Evolutionary conservation across 2,113 vertebrate genomes (phyloP).

Genomic region (Dascyllus trimaculatus): DNA sequence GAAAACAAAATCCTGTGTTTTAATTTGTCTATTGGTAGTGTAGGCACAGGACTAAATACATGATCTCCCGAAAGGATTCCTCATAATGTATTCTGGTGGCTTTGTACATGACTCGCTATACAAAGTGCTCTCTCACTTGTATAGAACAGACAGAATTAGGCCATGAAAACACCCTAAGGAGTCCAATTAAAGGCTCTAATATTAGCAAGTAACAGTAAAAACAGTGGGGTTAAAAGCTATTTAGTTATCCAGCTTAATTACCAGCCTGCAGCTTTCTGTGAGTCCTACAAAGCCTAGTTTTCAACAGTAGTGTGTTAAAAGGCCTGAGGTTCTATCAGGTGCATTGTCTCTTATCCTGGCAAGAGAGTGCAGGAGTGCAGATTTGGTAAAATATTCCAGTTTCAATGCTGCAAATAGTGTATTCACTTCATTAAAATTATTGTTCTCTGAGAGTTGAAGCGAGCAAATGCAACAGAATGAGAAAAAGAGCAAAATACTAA

Average conservation of each 20-base stretch:
- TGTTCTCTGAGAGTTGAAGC: neutral
- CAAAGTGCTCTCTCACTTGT: conserved; percentile 46
- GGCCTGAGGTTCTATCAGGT: neutral
- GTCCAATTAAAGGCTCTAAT: conserved; percentile 79
- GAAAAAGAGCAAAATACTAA: conserved; percentile 4
- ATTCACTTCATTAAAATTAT: neutral
- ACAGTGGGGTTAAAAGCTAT: conserved; percentile 78
- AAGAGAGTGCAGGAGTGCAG: neutral
- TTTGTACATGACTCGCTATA: conserved; percentile 12
- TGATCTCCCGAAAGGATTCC: conserved; percentile 17
- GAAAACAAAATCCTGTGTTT: conserved; percentile 5
- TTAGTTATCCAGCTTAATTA: conserved; percentile 79
- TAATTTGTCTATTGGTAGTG: conserved; percentile 5
- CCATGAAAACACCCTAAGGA: conserved; percentile 66
- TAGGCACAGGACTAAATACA: conserved; percentile 18
- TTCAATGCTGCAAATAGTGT: neutral
- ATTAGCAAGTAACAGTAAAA: conserved; percentile 75
- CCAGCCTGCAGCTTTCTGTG: conserved; percentile 63
- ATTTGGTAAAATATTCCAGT: neutral
- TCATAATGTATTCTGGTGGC: conserved; percentile 35
- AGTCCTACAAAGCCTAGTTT: conserved; percentile 41
- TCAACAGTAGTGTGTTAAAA: conserved; percentile 18
- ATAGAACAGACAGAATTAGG: conserved; percentile 72
- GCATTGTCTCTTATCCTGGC: conserved; percentile 15
- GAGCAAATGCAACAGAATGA: neutral